Percentiles rank a stretch among this genome's conserved stretches.
Evolutionary conservation across 2,888 invertebrate species (phyloP).

Genomic region (Epinotia bilunana): DNA sequence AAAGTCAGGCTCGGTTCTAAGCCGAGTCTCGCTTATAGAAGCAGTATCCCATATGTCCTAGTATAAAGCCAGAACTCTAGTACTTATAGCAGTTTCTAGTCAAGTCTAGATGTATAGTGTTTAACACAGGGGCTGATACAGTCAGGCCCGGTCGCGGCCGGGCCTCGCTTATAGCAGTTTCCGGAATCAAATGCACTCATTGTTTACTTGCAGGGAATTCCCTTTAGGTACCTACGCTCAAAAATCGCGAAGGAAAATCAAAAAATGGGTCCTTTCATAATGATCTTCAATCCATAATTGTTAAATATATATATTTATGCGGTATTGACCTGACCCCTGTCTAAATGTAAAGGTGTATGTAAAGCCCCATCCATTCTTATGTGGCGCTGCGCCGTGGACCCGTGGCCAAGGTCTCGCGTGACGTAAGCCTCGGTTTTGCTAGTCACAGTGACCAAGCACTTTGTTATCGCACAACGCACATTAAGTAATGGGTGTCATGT

Average conservation of each 20-base stretch:
- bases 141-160: constrained; percentile 39
- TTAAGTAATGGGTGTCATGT: constrained; percentile 12
- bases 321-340: neutral
- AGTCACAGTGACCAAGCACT: constrained; percentile 36
- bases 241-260: neutral
- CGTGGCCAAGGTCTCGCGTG: constrained; percentile 25
- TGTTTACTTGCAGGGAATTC: constrained; percentile 35
- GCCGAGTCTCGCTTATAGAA: constrained; percentile 29
- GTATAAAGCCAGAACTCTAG: constrained; percentile 8
- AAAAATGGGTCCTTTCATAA: neutral
- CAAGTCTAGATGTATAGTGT: constrained; percentile 24
- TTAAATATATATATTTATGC: constrained; percentile 15
- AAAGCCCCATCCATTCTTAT: constrained; percentile 2
- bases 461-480: neutral
- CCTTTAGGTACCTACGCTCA: constrained; percentile 23
- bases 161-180: constrained; percentile 38
- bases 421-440: constrained; percentile 18
- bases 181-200: constrained; percentile 17
- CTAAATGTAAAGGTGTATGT: constrained; percentile 15
- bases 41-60: constrained; percentile 22
- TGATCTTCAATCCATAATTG: constrained; percentile 8
- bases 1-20: constrained; percentile 23
- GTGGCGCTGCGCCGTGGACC: constrained; percentile 15
- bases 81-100: neutral
- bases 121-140: constrained; percentile 39